phyloP scores from a whole-genome alignment of 1,140 invertebrate genomes.

The Pteromalus puparum region DNA sequence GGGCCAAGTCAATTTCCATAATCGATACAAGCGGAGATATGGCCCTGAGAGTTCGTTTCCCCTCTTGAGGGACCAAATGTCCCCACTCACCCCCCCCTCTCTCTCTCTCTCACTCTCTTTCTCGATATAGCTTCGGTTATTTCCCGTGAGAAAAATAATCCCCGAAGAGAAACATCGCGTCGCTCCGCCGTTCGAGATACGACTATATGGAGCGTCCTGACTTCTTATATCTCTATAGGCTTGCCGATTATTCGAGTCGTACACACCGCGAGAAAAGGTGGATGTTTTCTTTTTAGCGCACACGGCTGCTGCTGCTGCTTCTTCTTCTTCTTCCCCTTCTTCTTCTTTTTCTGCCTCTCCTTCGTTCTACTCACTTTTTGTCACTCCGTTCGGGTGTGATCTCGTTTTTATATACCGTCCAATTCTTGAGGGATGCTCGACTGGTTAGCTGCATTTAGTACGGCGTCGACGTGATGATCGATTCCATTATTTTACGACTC shows the following conservation, averaged over 20 bases:
- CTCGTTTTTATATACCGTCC: background rate
- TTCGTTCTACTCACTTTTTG: constrained; percentile 14
- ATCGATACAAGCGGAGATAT: constrained; percentile 47
- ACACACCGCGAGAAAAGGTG: background rate
- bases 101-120: constrained; percentile 22
- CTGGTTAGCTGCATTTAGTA: background rate
- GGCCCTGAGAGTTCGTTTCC: constrained; percentile 45
- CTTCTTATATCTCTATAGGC: constrained; percentile 37
- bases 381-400: background rate
- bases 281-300: background rate
- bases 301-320: background rate
- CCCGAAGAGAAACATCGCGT: constrained; percentile 41
- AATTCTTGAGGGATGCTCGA: background rate
- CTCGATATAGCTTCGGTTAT: constrained; percentile 49
- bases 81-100: background rate
- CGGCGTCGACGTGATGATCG: background rate
- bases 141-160: constrained; percentile 55
- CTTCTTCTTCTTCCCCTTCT: background rate
- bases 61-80: constrained; percentile 37
- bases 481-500: background rate
- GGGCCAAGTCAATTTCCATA: constrained; percentile 48
- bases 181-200: background rate
- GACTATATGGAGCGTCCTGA: constrained; percentile 19
- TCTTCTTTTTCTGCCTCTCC: background rate
- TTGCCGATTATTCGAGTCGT: constrained; percentile 28